Evolutionary conservation across 2,888 invertebrate species (phyloP).

Genomic region (Mesoligia furuncula): DNA sequence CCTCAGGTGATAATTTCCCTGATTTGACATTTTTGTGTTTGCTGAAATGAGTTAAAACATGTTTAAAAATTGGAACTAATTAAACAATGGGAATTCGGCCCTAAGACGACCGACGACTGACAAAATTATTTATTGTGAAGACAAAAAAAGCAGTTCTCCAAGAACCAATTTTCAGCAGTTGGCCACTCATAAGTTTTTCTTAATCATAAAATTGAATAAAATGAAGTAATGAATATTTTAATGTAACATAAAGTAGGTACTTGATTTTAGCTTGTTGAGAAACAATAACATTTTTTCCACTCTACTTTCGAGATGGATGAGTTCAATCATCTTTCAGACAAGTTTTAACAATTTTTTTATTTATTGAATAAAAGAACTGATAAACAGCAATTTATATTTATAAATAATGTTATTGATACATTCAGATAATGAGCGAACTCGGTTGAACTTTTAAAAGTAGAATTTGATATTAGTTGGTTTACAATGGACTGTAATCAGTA

Average conservation of each 20-base stretch:
- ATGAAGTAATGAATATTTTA: neutral
- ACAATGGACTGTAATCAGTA: neutral
- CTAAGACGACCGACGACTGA: too few species aligned
- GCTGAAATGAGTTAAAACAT: conserved; percentile 56
- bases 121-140: neutral
- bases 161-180: too few species aligned
- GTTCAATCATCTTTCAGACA: neutral
- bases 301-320: neutral
- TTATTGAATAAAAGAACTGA: neutral
- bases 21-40: conserved; percentile 72
- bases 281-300: neutral
- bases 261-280: neutral
- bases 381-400: neutral
- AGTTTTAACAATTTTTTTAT: neutral
- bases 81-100: neutral
- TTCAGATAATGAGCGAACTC: neutral
- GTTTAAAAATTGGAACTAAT: neutral
- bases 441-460: neutral
- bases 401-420: neutral
- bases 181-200: neutral
- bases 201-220: neutral
- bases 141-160: neutral
- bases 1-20: conserved; percentile 88
- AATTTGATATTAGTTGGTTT: neutral
- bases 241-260: neutral